Conservation (phyloP, 2,888 invertebrate species). For the Octodonta nipae region DNA sequence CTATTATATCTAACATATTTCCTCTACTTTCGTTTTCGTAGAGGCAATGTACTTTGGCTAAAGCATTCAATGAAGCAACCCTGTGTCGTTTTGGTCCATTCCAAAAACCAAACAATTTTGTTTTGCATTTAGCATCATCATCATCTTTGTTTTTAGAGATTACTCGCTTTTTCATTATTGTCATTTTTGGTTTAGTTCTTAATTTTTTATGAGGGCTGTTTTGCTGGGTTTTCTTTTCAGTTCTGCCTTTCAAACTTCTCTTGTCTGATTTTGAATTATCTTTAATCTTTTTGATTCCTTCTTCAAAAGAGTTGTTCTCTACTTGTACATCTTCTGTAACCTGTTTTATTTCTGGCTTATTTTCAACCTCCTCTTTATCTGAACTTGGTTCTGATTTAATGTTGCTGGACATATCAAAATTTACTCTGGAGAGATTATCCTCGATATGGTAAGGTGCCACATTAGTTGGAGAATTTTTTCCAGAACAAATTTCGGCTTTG, state of each 20-base stretch:
- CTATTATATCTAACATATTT: slow-evolving; percentile 41
- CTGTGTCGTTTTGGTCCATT: slow-evolving; percentile 68
- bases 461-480: too few species aligned
- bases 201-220: slow-evolving; percentile 9
- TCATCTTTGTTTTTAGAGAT: slow-evolving; percentile 7
- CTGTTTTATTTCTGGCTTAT: slow-evolving; percentile 24
- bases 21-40: slow-evolving; percentile 78
- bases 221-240: slow-evolving; percentile 10
- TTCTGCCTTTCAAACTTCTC: slow-evolving; percentile 15
- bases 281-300: too few species aligned
- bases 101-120: slow-evolving; percentile 48
- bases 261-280: too few species aligned
- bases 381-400: slow-evolving; percentile 6
- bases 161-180: slow-evolving; percentile 17
- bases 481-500: slow-evolving; percentile 7
- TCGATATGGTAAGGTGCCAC: too few species aligned
- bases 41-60: slow-evolving; percentile 80
- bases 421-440: too few species aligned
- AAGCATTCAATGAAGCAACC: slow-evolving; percentile 77
- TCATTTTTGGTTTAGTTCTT: slow-evolving; percentile 16
- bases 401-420: slow-evolving; percentile 9
- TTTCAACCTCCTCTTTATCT: slow-evolving; percentile 16
- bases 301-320: too few species aligned
- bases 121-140: slow-evolving; percentile 15
- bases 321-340: slow-evolving; percentile 13